Evolutionary conservation across 2,113 vertebrate genomes (phyloP).

Genomic region (Alectura lathami): DNA sequence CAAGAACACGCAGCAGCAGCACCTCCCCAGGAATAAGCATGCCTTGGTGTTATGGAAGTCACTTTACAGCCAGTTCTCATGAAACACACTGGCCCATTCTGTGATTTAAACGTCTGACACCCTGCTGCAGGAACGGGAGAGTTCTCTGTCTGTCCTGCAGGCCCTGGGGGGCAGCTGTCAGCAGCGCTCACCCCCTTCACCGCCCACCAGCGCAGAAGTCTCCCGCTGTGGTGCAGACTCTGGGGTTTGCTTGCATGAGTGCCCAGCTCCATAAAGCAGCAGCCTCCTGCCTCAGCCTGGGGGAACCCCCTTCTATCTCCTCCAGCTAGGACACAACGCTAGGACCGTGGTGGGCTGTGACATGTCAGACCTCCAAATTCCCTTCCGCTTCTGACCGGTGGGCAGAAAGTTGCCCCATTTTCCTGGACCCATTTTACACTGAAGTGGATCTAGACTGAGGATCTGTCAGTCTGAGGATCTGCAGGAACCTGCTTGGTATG

Average conservation of each 20-base stretch:
- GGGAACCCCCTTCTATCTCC: not conserved
- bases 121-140: too few relatives aligned
- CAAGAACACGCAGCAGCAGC: not conserved
- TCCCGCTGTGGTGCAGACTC: not conserved
- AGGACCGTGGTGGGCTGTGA: fast-evolving
- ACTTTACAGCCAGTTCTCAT: not conserved
- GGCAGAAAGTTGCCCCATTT: not conserved
- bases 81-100: not conserved
- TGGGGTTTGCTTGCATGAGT: too few relatives aligned
- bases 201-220: not conserved
- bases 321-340: fast-evolving
- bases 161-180: not conserved
- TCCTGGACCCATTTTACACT: not conserved
- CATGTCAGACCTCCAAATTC: not conserved
- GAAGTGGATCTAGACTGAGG: not conserved
- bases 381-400: not conserved
- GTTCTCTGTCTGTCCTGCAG: not conserved
- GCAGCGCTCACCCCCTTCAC: fast-evolving
- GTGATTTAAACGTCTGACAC: not conserved
- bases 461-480: too few relatives aligned
- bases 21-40: not conserved
- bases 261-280: not conserved
- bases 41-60: not conserved
- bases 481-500: not conserved
- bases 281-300: not conserved